phyloP scores from a whole-genome alignment of 2,797 vertebrate species.

The Pipistrellus kuhlii region DNA sequence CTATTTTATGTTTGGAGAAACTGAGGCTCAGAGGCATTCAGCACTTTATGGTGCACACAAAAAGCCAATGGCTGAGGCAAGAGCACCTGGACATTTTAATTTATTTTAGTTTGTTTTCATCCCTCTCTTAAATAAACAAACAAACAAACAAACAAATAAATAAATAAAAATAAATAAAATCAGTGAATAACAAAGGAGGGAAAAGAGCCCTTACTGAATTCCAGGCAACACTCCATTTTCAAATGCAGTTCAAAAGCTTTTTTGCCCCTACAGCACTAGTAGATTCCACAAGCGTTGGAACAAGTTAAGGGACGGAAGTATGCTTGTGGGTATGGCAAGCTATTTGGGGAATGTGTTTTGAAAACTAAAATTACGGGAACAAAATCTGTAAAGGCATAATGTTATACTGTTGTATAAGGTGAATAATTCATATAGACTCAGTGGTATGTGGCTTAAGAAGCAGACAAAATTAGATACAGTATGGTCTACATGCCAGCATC shows the following conservation, averaged over 20 bases:
- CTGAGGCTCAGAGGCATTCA: slow-evolving; percentile 49
- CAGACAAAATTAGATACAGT: neutral
- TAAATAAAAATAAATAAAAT: neutral
- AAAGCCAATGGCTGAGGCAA: neutral
- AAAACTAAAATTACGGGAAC: slow-evolving; percentile 67
- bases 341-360: slow-evolving; percentile 71
- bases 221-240: slow-evolving; percentile 16
- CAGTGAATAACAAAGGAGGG: neutral
- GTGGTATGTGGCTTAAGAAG: neutral
- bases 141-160: neutral
- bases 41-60: neutral
- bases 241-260: slow-evolving; percentile 67
- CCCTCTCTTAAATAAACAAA: neutral
- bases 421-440: slow-evolving; percentile 77
- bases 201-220: neutral
- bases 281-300: slow-evolving; percentile 65
- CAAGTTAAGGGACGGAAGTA: slow-evolving; percentile 44
- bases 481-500: neutral
- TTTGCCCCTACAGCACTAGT: neutral
- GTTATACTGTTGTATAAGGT: slow-evolving; percentile 54
- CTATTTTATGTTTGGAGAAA: slow-evolving; percentile 64
- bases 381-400: slow-evolving; percentile 59
- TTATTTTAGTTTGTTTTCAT: slow-evolving; percentile 57
- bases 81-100: slow-evolving; percentile 39
- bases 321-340: slow-evolving; percentile 62